Percentiles rank a stretch among this genome's conserved stretches.
These are phyloP conservation scores for Morbakka virulenta DNA, from an alignment of 30 jellyfish, hydroid and myxozoan genomes.

Conservation along the genomic window DNA sequence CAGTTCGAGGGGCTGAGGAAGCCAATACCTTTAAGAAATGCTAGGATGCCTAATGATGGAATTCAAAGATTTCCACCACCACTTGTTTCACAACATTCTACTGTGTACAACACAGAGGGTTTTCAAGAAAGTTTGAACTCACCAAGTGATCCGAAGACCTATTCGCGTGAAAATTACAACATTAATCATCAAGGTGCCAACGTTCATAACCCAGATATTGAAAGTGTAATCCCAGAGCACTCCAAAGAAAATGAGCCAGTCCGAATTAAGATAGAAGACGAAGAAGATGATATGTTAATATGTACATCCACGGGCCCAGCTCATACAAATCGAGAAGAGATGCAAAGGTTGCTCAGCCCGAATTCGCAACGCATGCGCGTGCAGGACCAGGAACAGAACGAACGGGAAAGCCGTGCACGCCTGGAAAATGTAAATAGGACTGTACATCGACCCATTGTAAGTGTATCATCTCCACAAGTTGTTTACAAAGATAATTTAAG, in stretches of 20 bases:
- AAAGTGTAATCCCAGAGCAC: background rate
- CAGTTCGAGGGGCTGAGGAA: background rate
- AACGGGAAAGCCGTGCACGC: background rate
- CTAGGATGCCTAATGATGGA: background rate
- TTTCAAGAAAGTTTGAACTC: background rate
- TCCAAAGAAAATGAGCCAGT: background rate
- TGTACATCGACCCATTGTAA: background rate
- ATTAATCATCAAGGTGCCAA: background rate
- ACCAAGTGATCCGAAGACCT: background rate
- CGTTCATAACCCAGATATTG: background rate
- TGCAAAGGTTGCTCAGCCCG: background rate
- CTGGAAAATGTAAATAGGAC: background rate
- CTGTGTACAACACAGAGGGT: background rate
- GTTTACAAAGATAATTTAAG: background rate
- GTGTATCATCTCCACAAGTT: background rate
- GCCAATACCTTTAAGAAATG: background rate
- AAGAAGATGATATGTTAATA: background rate
- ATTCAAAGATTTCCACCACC: background rate
- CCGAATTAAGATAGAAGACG: background rate
- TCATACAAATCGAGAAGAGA: background rate
- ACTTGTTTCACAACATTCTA: background rate
- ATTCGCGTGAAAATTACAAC: background rate
- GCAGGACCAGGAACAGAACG: background rate
- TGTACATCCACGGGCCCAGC: background rate
- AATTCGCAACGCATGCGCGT: no score